These are phyloP conservation scores for Hyposoter didymator DNA, from an alignment of 2,888 invertebrate genomes.

Conservation along the genomic window DNA sequence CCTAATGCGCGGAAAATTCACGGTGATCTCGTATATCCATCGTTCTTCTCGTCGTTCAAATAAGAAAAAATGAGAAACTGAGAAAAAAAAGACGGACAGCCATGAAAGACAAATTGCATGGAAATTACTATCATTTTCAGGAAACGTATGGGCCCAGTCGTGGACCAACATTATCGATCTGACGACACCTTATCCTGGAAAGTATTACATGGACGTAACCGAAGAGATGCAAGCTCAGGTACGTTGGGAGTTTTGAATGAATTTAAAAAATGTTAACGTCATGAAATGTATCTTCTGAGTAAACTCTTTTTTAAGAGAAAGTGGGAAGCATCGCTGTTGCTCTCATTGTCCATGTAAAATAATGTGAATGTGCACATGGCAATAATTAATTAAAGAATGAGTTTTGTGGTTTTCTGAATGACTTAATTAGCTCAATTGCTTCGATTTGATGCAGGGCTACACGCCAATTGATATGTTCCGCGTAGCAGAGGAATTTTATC, in stretches of 20 bases:
- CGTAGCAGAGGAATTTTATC: slow-evolving; percentile 95
- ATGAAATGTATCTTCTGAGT: background rate
- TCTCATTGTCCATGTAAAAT: background rate
- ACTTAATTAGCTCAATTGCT: slow-evolving; percentile 23
- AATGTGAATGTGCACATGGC: background rate
- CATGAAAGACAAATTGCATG: slow-evolving; percentile 12
- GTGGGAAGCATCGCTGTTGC: background rate
- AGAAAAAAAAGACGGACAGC: background rate
- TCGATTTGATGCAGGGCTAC: slow-evolving; percentile 88
- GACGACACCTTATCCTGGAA: slow-evolving; percentile 94
- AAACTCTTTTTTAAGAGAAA: background rate
- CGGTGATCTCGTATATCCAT: slow-evolving; percentile 20
- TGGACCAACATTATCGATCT: slow-evolving; percentile 93
- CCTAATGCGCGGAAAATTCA: background rate
- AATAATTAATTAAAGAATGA: background rate
- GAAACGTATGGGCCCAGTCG: slow-evolving; percentile 96
- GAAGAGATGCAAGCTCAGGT: slow-evolving; percentile 92
- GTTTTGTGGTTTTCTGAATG: background rate
- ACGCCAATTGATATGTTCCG: slow-evolving; percentile 93
- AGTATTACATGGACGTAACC: slow-evolving; percentile 92
- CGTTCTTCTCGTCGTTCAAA: background rate
- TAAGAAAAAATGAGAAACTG: background rate
- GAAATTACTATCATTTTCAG: slow-evolving; percentile 77
- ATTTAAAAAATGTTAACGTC: background rate
- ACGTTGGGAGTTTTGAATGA: slow-evolving; percentile 34